Evolutionary conservation across 2,888 invertebrate species (phyloP), one percentile per base, ranked within the genome.

Genomic region (Ormia ochracea): DNA sequence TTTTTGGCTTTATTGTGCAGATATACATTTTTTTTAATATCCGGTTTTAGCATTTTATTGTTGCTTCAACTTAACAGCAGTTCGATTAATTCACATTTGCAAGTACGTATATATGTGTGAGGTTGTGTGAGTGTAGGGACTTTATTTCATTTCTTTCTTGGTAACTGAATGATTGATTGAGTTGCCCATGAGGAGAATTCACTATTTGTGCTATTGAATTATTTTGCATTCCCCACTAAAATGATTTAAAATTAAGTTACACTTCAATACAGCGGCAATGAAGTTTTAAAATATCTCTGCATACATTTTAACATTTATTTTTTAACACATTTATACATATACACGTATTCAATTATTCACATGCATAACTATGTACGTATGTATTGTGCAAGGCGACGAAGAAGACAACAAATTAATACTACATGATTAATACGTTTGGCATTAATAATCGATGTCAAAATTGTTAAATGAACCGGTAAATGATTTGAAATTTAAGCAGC

Each of bases 161-260:
- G 28, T 48, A 19, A 48, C 43, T 52, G 43, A 52, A 23, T 75
- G 59, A 68, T 68, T 61, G 75, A 75, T 68, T 75, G 43, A 54
- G 52, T 75, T 61, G 59, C 41, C 38, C 59, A 50, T 26, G 36
- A 52, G 54, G 45, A 54, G 28, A 43, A 41, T 68, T 68, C 52
- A 68, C 43, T 41, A 14, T 54, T 61, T 50, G n/a, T 56, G 19
- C 7, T 54, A 43, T 45, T 43, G 52, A 12, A 28, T 61, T 41
- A n/a, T 54, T 50, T 75, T 38, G 14, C 41, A 23, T 45, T 59
- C 59, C 26, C 43, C 23, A 31, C 38, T 59, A 17, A 58, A 66
- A 66, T 48, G 50, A 31, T 59, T 66, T 54, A 33, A 68, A 52
- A 59, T 59, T 50, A 28, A 45, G 65, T 65, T 45, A 48, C 38